Evolutionary conservation across 1,140 invertebrate species (phyloP), one percentile per base, ranked within the genome.

Genomic region (Drosophila willistoni): DNA sequence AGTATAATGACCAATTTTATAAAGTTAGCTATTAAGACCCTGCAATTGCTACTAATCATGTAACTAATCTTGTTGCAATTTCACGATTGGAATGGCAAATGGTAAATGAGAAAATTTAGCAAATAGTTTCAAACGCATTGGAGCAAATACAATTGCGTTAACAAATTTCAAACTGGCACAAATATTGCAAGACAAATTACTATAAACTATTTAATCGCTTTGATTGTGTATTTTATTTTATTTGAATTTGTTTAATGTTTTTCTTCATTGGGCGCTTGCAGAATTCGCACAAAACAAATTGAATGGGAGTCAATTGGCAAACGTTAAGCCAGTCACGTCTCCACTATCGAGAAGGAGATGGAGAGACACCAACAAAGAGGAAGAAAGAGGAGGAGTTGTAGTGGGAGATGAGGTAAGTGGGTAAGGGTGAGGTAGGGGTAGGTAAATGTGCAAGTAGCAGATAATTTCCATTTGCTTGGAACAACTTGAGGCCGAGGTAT

Each of bases 381-480:
- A 79, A 72, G 79, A 87, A 77, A 86, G 83, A 79, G 44, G 44
- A 41, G 36, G 54, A 56, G 63, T 29, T 29, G 29, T 29, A 29
- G 29, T 29, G 1, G 25, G 25, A 25, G 29, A 29, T 29, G 29
- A 6, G 25, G 3, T 3, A 25, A 29, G 29, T 6, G 1, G 29
- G 6, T 29, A 71, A 14, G 44, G 14, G 44, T 3, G 14, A 3
- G 34, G 1, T 12, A 12, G 36, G 12, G 36, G 36, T 51, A 22
- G 17, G 9, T 22, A 51, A 51, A 22, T 51, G 44, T 51, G 44
- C 44, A 22, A 51, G 44, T 51, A 22, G 44, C 44, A 51, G 64
- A 63, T 76, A 82, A 86, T 84, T 80, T 80, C 70, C 82, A 86
- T 79, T 77, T 76, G 69, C 79, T 86, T 77, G 44, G 17, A 51